phyloP scores from a whole-genome alignment of 2,888 invertebrate species.

The Drosophila buzzatii region DNA sequence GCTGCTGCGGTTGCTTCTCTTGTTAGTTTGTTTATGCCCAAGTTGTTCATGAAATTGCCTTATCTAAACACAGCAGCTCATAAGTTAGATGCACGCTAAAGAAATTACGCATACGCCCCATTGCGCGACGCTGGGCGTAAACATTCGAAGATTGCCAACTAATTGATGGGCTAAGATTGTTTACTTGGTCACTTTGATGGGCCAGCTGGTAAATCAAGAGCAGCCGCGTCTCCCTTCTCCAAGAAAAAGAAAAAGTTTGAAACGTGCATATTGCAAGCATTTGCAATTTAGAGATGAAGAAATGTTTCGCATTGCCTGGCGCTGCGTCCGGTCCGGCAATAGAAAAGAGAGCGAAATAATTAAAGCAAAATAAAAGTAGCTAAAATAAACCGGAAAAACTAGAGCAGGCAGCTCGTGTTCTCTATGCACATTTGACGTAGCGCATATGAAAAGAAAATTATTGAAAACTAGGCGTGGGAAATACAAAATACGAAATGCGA shows the following conservation, averaged over 20 bases:
- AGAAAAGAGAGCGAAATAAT: background rate
- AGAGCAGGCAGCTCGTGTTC: conserved; percentile 63
- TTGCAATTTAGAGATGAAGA: conserved; percentile 28
- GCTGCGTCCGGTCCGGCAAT: conserved; percentile 26
- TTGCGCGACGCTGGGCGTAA: conserved; percentile 35
- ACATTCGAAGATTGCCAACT: conserved; percentile 49
- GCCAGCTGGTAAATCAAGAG: conserved; percentile 56
- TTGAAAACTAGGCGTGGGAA: conserved; percentile 67
- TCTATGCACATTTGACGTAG: conserved; percentile 57
- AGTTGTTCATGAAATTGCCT: conserved; percentile 67
- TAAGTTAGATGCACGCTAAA: conserved; percentile 42
- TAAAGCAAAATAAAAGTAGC: conserved; percentile 11
- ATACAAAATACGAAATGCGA: conserved; percentile 63
- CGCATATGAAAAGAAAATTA: conserved; percentile 55
- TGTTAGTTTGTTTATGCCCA: conserved; percentile 52
- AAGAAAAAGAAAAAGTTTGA: too few species aligned
- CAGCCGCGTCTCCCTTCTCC: conserved; percentile 7
- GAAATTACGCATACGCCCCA: conserved; percentile 71
- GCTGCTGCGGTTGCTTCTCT: background rate
- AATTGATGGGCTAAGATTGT: conserved; percentile 36
- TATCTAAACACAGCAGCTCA: conserved; percentile 49
- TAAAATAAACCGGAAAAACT: conserved; percentile 74
- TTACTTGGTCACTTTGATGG: conserved; percentile 37
- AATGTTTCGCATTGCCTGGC: conserved; percentile 36
- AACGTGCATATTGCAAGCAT: conserved; percentile 14